Evolutionary conservation across 1,140 invertebrate genomes (phyloP).

Genomic region (Drosophila jambulina): DNA sequence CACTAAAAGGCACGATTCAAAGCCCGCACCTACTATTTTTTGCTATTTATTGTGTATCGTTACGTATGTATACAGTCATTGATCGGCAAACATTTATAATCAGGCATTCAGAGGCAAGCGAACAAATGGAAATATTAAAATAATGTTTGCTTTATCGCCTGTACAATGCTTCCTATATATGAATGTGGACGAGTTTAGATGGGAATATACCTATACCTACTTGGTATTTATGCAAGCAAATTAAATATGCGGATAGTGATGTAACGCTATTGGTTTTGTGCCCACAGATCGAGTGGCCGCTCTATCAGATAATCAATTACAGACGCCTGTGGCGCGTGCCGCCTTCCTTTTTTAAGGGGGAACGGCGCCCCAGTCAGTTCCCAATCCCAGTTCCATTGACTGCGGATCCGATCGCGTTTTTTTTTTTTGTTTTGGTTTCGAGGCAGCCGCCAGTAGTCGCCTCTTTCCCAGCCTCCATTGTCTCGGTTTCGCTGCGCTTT

Average conservation of each 20-base stretch:
- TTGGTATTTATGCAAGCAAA: slow-evolving; percentile 38
- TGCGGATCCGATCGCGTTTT: slow-evolving; percentile 54
- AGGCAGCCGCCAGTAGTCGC: slow-evolving; percentile 30
- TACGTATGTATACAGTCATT: slow-evolving; percentile 42
- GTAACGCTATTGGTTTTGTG: slow-evolving; percentile 47
- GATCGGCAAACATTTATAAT: slow-evolving; percentile 55
- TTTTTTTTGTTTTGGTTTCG: slow-evolving; percentile 44
- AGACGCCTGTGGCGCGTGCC: slow-evolving; percentile 59
- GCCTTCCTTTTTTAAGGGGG: slow-evolving; percentile 32
- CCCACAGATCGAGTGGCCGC: slow-evolving; percentile 22
- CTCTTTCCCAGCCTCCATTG: slow-evolving; percentile 51
- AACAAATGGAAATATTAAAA: slow-evolving; percentile 31
- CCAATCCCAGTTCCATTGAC: slow-evolving; percentile 48
- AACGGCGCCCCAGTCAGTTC: slow-evolving; percentile 17
- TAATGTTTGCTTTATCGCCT: slow-evolving; percentile 34
- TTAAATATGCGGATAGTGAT: slow-evolving; percentile 47
- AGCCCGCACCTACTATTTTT: slow-evolving; percentile 44
- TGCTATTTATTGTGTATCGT: slow-evolving; percentile 28
- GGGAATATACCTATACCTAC: slow-evolving; percentile 19
- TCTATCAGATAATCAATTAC: slow-evolving; percentile 57
- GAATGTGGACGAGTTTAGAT: slow-evolving; percentile 25
- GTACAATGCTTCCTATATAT: slow-evolving; percentile 37
- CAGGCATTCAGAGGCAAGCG: slow-evolving; percentile 23
- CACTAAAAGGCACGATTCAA: slow-evolving; percentile 19
- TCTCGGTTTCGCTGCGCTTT: slow-evolving; percentile 35